Evolutionary conservation across 2,113 vertebrate genomes (phyloP), one percentile per base, ranked within the genome.

Genomic region (Sylvia atricapilla): DNA sequence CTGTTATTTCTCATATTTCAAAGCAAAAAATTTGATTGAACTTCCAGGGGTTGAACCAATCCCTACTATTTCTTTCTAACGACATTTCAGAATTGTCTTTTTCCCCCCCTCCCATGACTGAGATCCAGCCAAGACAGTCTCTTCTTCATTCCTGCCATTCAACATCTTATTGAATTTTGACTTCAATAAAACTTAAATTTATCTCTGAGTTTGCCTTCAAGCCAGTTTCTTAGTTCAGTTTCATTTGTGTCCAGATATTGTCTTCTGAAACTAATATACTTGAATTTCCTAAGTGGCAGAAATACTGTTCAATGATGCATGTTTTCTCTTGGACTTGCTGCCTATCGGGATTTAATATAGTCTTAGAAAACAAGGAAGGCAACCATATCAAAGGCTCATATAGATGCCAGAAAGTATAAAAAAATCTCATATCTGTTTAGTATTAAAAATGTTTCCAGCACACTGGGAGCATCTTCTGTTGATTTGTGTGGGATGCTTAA

Each of bases 1-100:
- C 50, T 88, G 23, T 19, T 88, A 27, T 47, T 89, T 78, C 59
- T 94, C 33, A 18, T 90, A 80, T 90, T 95, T 88, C 79, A 83
- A 87, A 90, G 83, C 3, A 2, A 7, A 84, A 89, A 28, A 44
- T 37, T 18, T 41, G 58, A 62, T 84, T 84, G 33, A 86, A 21
- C 33, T 81, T 87, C 27, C 16, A 72, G 27, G 27, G 33, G 7
- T 55, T 13, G 2, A 95, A 79, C 18, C 15, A 72, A 14, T 85
- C 41, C 49, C 28, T 79, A 35, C 23, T 70, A 43, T 67, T 94
- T 94, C 31, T 76, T 93, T 92, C 39, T 82, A 85, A 68, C 10
- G 44, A 41, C n/a, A 13, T 81, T 60, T 94, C 60, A 67, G 27
- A 72, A 7, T 58, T 75, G 43, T 53, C 31, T 60, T 62, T 67